Conservation (phyloP, 2,797 vertebrate species). For the Sphenopsis melanotis region DNA sequence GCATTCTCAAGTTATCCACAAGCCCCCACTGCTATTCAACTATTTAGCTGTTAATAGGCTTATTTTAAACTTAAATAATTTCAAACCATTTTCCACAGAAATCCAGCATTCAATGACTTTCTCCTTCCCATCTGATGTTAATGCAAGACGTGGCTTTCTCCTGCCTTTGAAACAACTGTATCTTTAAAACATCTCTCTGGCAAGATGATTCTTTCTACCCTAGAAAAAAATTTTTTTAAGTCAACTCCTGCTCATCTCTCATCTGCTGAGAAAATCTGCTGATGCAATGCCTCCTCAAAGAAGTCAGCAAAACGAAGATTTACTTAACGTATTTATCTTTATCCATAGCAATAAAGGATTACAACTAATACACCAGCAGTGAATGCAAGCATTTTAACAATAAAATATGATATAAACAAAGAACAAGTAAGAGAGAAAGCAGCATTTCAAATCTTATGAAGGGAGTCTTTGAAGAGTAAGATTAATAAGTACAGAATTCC, state of each 20-base stretch:
- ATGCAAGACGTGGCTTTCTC: background rate
- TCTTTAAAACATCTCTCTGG: conserved; percentile 47
- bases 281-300: conserved; percentile 67
- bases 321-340: conserved; percentile 78
- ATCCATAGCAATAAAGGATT: conserved; percentile 79
- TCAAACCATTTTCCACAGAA: conserved; percentile 15
- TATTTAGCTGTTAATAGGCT: background rate
- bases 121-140: background rate
- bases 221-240: conserved; percentile 25
- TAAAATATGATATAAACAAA: conserved; percentile 52
- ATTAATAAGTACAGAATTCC: background rate
- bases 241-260: conserved; percentile 69
- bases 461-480: conserved; percentile 15
- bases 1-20: background rate
- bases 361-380: conserved; percentile 68
- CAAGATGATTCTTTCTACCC: conserved; percentile 58
- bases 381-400: conserved; percentile 72
- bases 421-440: background rate
- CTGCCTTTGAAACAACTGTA: conserved; percentile 37
- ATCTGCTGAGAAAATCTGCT: conserved; percentile 77
- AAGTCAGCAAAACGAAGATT: conserved; percentile 82
- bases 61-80: background rate
- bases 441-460: conserved; percentile 32
- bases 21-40: background rate
- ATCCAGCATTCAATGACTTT: background rate